These are phyloP conservation scores for Tuberolachnus salignus DNA, from an alignment of 2,888 invertebrate genomes.

Conservation along the genomic window DNA sequence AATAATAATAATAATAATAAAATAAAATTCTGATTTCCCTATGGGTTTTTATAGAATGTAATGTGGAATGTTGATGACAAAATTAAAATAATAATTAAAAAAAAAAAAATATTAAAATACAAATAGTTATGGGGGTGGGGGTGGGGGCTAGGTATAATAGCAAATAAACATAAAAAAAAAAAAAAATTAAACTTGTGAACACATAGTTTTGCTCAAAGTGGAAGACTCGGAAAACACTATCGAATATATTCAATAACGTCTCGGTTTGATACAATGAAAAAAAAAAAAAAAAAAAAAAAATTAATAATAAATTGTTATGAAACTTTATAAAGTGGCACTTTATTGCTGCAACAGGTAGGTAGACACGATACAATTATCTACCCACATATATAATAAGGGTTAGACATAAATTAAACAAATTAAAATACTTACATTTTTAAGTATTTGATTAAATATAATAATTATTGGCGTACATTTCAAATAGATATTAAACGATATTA, in stretches of 20 bases:
- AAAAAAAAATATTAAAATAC: constrained; percentile 6
- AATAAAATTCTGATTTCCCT: not conserved
- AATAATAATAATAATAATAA: too few relatives aligned
- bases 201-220: constrained; percentile 52
- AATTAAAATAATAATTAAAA: not conserved
- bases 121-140: constrained; percentile 29
- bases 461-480: too few relatives aligned
- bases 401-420: too few relatives aligned
- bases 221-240: constrained; percentile 42
- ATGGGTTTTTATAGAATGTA: constrained; percentile 1
- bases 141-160: too few relatives aligned
- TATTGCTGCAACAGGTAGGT: not conserved
- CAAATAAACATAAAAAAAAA: too few relatives aligned
- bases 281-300: not conserved
- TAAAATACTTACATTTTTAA: too few relatives aligned
- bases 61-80: constrained; percentile 49
- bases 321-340: constrained; percentile 14
- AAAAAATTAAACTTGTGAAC: constrained; percentile 33
- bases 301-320: not conserved
- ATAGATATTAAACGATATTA: too few relatives aligned
- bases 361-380: constrained; percentile 11
- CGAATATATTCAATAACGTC: not conserved
- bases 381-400: too few relatives aligned
- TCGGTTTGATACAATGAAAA: not conserved
- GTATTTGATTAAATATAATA: too few relatives aligned